These are phyloP conservation scores for Misgurnus mizolepis DNA, from an alignment of 2,113 vertebrate genomes.

Conservation along the genomic window DNA sequence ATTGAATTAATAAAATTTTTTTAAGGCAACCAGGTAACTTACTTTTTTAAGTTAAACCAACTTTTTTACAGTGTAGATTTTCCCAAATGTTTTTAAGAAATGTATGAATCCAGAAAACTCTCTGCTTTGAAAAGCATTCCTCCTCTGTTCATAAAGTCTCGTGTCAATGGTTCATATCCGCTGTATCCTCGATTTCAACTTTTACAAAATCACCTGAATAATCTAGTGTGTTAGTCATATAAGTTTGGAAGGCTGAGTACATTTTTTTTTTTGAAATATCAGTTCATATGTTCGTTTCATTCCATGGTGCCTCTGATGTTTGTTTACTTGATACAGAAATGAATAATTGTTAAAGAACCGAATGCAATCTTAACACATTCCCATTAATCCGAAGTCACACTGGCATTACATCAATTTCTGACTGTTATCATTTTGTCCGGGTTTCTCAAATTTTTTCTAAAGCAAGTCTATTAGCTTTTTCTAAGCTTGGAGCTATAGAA, in stretches of 20 bases:
- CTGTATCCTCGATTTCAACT: too few species aligned
- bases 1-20: too few species aligned
- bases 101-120: too few species aligned
- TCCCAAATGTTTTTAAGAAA: too few species aligned
- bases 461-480: not conserved
- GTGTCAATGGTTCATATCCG: too few species aligned
- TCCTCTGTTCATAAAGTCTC: too few species aligned
- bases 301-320: not conserved
- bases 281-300: not conserved
- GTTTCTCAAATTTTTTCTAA: conserved; percentile 22
- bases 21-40: too few species aligned
- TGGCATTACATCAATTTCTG: not conserved
- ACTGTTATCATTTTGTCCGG: not conserved
- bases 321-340: conserved; percentile 16
- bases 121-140: too few species aligned
- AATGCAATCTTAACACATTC: conserved; percentile 24
- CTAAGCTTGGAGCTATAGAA: conserved; percentile 28
- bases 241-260: not conserved
- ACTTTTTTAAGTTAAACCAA: too few species aligned
- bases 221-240: not conserved
- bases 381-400: conserved; percentile 29
- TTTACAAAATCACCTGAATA: too few species aligned
- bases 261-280: not conserved
- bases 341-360: conserved; percentile 21
- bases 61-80: too few species aligned